Base-by-base conservation (phyloP, 2,113 vertebrate genomes). In the Sinocyclocheilus grahami region DNA sequence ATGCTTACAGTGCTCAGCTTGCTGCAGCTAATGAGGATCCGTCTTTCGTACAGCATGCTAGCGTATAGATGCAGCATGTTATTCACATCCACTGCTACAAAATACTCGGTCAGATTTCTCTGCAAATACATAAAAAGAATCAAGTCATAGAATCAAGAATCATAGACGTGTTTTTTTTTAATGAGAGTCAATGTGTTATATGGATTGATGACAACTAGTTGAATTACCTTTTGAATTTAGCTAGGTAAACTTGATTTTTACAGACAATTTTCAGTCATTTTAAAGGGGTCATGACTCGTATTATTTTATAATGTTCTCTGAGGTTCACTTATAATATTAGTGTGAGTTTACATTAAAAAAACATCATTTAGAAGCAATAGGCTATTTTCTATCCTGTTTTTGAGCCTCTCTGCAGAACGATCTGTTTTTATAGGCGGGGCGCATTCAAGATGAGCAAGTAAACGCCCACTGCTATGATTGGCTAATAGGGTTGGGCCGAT, bases 1-100 rank as follows among this genome's bases (percentile, higher is more conserved):
- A 81, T 91, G 97, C 98, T 97, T 89, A 99, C 98, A 93, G 97
- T 99, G 96, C 97, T 99, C 86, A 99, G 96, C 89, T 98, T 99
- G 94, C 97, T 99, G 92, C 97, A 98, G 91, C 96, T 96, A 87
- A 99, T 96, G 94, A 99, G 96, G 92, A 99, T 95, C 89, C 98
- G 95, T 11, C 98, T 97, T 87, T 99, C 98, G 13, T 96, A 97
- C 86, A 99, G 94, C 97, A 99, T 98, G 80, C 98, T 99, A 91
- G 98, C 98, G 0, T 99, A 99, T 88, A 99, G 96, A 87, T 99
- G 97, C 84, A 99, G 94, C 97, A 99, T 99, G 96, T 99, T 99
- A 94, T 97, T 99, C 85, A 99, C 97, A 91, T 99, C 98, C 88
- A 99, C 98, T 46, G 98, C 98, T 92, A 99, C 97, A 93, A 98